These are phyloP conservation scores for Erpornis zantholeuca DNA, from an alignment of 2,113 vertebrate genomes.

Conservation along the genomic window DNA sequence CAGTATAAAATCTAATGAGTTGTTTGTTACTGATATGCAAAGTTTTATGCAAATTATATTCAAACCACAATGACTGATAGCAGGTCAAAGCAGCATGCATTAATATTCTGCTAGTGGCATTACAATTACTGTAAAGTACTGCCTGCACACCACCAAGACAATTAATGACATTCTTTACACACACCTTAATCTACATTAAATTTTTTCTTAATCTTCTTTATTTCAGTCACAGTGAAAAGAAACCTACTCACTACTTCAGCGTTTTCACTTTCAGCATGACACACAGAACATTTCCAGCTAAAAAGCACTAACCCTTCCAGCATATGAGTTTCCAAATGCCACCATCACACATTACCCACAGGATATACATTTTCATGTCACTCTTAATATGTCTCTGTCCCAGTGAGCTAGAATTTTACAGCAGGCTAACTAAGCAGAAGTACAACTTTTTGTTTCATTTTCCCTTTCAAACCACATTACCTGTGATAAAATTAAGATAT, in stretches of 20 bases:
- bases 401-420: not conserved
- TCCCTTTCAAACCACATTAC: not conserved
- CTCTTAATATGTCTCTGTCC: not conserved
- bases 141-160: not conserved
- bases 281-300: not conserved
- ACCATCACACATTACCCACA: not conserved
- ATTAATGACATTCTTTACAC: not conserved
- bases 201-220: slow-evolving; percentile 8
- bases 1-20: not conserved
- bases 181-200: not conserved
- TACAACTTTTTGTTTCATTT: not conserved
- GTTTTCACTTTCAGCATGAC: not conserved
- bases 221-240: slow-evolving; percentile 24
- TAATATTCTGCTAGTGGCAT: not conserved
- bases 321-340: not conserved
- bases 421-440: not conserved
- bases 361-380: not conserved
- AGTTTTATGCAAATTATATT: not conserved
- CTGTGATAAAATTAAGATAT: not conserved
- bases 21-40: not conserved
- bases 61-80: not conserved
- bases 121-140: slow-evolving; percentile 16
- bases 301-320: not conserved
- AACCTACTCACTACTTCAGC: not conserved
- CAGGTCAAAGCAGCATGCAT: slow-evolving; percentile 24